Conservation (phyloP, 2,797 vertebrate genomes). For the Echiichthys vipera region DNA sequence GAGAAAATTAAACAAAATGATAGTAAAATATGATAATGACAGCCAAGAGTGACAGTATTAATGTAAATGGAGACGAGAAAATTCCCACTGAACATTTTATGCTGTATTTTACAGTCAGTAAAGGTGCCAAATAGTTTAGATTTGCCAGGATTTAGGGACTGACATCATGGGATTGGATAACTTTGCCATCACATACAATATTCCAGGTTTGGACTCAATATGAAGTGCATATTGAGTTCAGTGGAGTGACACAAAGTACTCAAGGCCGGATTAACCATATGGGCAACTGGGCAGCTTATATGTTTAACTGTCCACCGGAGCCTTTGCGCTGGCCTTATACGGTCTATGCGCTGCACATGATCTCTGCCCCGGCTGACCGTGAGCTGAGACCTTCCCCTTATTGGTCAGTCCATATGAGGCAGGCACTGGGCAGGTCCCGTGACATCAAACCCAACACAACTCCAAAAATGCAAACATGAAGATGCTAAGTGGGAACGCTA, state of each 20-base stretch:
- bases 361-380: no score
- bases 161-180: constrained; percentile 28
- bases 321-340: no score
- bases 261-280: no score
- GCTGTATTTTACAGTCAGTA: constrained; percentile 34
- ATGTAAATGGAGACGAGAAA: constrained; percentile 3
- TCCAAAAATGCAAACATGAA: no score
- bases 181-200: constrained; percentile 1
- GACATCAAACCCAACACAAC: no score
- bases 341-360: no score
- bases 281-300: no score
- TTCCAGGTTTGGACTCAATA: not conserved
- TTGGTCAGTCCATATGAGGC: no score
- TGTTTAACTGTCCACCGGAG: no score
- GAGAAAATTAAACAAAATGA: constrained; percentile 55
- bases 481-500: no score
- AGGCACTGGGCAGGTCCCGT: no score
- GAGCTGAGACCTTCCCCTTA: no score
- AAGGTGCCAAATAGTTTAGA: not conserved
- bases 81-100: constrained; percentile 24
- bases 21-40: constrained; percentile 46
- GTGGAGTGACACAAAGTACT: not conserved
- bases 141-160: constrained; percentile 25
- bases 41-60: constrained; percentile 44
- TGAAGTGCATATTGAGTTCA: not conserved